Base-by-base conservation (phyloP, 2,888 invertebrate genomes). In the Drosophila lutescens region DNA sequence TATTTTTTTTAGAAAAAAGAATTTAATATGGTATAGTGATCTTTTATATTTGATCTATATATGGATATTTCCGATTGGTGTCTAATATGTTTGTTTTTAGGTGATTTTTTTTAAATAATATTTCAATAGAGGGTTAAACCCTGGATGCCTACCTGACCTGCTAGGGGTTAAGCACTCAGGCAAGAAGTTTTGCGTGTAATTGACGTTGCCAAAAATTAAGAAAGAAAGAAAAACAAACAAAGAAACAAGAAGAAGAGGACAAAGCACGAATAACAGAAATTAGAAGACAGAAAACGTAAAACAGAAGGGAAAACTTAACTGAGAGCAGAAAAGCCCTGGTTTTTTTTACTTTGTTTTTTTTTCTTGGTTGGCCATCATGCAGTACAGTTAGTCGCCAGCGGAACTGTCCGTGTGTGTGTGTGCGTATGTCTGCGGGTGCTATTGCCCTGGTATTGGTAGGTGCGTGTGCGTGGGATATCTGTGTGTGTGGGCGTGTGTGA, bases 161-260 rank as follows among this genome's bases (percentile, higher is more conserved):
- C 26, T 23, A 43, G 34, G 57, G 59, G 57, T 59, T 59, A 59
- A 57, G 40, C 57, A 43, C 32, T 56, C 56, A 10, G 23, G 20
- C 43, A 43, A 20, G 43, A 43, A 43, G 43, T 43, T 43, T 43
- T 13, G 75, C 75, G 68, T 78, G 80, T 75, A 78, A 78, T 80
- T 80, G 78, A 77, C 78, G 50, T 77, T 78, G 59, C 59, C 51
- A 47, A 59, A 59, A 59, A 59, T 57, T 56, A 56, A 59, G 58
- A 34, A 49, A 49, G 49, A 41, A 57, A 41, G 58, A 32, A 58
- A 54, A 58, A 32, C 53, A 53, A 53, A 55, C 17, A 10, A 38
- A 20, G 2, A 20, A 20, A n/a, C 7, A 41, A 15, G 2, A 15
- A 15, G 2, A 15, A 17, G 30, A 40, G 58, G n/a, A 23, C 40